Conservation (phyloP, 2,797 vertebrate genomes). For the Cossypha heuglini region DNA sequence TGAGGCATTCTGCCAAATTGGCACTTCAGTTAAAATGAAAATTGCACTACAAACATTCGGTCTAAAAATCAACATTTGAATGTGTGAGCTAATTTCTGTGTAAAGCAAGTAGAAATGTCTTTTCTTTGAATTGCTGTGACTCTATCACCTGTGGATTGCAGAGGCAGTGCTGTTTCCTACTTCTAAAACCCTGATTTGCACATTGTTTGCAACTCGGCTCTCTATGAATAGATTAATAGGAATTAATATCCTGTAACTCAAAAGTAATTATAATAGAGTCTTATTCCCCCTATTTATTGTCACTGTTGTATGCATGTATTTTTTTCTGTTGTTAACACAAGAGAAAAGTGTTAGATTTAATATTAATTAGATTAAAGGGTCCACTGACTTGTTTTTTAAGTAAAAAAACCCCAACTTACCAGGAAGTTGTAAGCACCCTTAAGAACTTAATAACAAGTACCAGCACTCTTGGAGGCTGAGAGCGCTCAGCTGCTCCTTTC, state of each 20-base stretch:
- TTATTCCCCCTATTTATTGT: slow-evolving; percentile 54
- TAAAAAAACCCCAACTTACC: background rate
- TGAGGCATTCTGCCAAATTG: slow-evolving; percentile 25
- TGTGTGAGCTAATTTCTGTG: slow-evolving; percentile 3
- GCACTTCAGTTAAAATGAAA: slow-evolving; percentile 6
- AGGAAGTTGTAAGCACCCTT: background rate
- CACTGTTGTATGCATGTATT: slow-evolving; percentile 13
- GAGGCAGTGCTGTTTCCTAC: background rate
- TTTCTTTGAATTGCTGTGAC: background rate
- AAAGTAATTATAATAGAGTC: background rate
- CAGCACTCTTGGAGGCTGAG: background rate
- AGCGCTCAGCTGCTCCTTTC: background rate
- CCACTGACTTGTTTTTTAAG: background rate
- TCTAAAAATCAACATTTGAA: background rate
- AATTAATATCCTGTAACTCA: slow-evolving; percentile 45
- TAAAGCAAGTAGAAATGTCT: slow-evolving; percentile 26
- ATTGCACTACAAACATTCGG: slow-evolving; percentile 33
- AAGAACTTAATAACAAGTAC: background rate
- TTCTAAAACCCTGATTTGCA: slow-evolving; percentile 28
- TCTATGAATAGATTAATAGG: slow-evolving; percentile 58
- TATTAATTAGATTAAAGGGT: background rate
- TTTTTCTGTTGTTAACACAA: background rate
- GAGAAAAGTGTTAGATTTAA: slow-evolving; percentile 5
- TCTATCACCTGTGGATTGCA: slow-evolving; percentile 19
- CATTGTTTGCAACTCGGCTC: background rate